Evolutionary conservation across 1,140 invertebrate genomes (phyloP).

Genomic region (Lepidotrigona ventralis): DNA sequence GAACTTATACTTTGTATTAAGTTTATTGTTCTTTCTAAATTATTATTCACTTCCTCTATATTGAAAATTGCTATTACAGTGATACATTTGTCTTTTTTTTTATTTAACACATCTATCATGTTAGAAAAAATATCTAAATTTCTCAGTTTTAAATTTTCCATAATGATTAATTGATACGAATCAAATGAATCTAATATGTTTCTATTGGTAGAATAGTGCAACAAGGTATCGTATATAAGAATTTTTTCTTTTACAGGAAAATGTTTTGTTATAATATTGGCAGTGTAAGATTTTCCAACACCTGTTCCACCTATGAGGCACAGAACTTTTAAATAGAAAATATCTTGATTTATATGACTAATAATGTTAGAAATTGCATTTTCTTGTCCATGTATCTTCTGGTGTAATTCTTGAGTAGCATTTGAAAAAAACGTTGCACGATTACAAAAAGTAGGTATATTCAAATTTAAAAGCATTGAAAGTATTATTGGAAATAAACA

Average conservation of each 20-base stretch:
- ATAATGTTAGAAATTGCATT: slow-evolving; percentile 33
- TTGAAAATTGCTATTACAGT: slow-evolving; percentile 71
- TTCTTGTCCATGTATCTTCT: slow-evolving; percentile 69
- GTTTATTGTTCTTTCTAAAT: slow-evolving; percentile 60
- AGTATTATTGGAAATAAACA: slow-evolving; percentile 51
- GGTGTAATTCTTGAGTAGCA: slow-evolving; percentile 58
- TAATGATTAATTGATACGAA: slow-evolving; percentile 68
- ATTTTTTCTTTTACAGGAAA: slow-evolving; percentile 52
- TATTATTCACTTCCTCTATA: slow-evolving; percentile 57
- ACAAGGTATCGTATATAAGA: slow-evolving; percentile 61
- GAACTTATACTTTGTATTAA: slow-evolving; percentile 49
- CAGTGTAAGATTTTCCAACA: slow-evolving; percentile 75
- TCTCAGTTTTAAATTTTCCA: slow-evolving; percentile 72
- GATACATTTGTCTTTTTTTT: slow-evolving; percentile 61
- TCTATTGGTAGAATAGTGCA: slow-evolving; percentile 32
- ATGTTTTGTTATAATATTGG: slow-evolving; percentile 70
- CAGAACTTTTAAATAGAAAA: slow-evolving; percentile 50
- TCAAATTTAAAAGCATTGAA: slow-evolving; percentile 51
- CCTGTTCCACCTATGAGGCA: slow-evolving; percentile 74
- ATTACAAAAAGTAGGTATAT: slow-evolving; percentile 51
- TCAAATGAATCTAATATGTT: slow-evolving; percentile 47
- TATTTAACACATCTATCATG: slow-evolving; percentile 51
- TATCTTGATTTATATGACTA: background rate
- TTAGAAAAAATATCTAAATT: slow-evolving; percentile 42
- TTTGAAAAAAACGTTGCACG: slow-evolving; percentile 62